phyloP scores from a whole-genome alignment of 2,113 vertebrate genomes.

The Calidris pugnax region DNA sequence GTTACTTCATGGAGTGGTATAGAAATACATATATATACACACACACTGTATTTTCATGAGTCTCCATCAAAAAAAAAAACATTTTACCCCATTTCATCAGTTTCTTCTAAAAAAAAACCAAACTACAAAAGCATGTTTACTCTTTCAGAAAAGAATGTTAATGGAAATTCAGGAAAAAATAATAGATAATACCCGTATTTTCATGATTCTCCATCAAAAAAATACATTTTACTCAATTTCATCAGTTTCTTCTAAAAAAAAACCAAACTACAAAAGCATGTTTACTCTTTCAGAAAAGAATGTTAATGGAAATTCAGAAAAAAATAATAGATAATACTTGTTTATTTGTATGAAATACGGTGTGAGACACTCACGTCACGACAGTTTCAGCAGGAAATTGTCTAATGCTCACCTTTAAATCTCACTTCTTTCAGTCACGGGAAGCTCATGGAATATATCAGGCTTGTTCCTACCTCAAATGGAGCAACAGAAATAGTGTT shows the following conservation, averaged over 20 bases:
- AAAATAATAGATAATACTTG: background rate
- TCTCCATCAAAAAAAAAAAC: background rate
- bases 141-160: background rate
- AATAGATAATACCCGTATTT: too few species aligned
- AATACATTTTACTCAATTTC: background rate
- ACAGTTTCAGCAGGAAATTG: background rate
- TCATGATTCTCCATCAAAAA: background rate
- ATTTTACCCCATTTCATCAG: background rate
- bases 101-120: background rate
- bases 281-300: background rate
- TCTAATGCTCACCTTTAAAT: background rate
- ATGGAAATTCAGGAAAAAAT: background rate
- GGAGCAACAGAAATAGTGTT: background rate
- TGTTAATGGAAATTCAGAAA: background rate
- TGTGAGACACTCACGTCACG: background rate
- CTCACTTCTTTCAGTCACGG: background rate
- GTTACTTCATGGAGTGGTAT: background rate
- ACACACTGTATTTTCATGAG: background rate
- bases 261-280: too few species aligned
- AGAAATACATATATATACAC: too few species aligned
- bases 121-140: too few species aligned
- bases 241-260: background rate
- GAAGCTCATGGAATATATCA: background rate
- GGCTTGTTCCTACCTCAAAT: background rate
- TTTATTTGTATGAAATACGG: background rate